Conservation (phyloP, 2,113 vertebrate species). For the Triplophysa rosa region DNA sequence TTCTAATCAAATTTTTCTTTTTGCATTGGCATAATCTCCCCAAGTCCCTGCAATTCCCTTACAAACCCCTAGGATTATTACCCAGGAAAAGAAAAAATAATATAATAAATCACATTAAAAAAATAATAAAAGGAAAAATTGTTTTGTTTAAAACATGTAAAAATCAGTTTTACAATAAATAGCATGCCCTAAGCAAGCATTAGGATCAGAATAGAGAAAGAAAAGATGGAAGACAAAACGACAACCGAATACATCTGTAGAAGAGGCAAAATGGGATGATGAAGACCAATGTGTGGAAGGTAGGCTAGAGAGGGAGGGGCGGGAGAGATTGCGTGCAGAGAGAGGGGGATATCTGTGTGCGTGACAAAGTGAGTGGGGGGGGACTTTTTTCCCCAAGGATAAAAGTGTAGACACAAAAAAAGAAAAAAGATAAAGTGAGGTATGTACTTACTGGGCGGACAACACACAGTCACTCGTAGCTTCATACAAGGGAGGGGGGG, state of each 20-base stretch:
- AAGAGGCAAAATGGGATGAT: slow-evolving; percentile 1
- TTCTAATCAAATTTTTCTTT: too few species aligned
- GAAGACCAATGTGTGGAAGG: background rate
- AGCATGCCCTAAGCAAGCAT: background rate
- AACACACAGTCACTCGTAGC: slow-evolving; percentile 75
- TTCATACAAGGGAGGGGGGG: slow-evolving; percentile 77
- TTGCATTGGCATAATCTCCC: too few species aligned
- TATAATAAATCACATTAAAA: too few species aligned
- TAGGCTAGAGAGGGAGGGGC: slow-evolving; percentile 13
- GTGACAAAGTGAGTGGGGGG: slow-evolving; percentile 16
- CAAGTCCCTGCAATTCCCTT: too few species aligned
- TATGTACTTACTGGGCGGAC: slow-evolving; percentile 71
- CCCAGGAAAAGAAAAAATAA: too few species aligned
- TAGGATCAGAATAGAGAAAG: background rate
- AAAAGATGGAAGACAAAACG: background rate
- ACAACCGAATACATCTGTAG: background rate
- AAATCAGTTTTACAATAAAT: too few species aligned
- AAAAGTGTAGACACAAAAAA: slow-evolving; percentile 49
- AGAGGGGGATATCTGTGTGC: slow-evolving; percentile 55
- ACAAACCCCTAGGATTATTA: too few species aligned
- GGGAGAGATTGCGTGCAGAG: slow-evolving; percentile 49
- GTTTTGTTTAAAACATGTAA: too few species aligned
- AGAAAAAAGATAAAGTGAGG: slow-evolving; percentile 60
- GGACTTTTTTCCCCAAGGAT: slow-evolving; percentile 40
- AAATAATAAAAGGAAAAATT: too few species aligned